Base-by-base conservation (phyloP, 2,888 invertebrate species). In the Drosophila sordidula region DNA sequence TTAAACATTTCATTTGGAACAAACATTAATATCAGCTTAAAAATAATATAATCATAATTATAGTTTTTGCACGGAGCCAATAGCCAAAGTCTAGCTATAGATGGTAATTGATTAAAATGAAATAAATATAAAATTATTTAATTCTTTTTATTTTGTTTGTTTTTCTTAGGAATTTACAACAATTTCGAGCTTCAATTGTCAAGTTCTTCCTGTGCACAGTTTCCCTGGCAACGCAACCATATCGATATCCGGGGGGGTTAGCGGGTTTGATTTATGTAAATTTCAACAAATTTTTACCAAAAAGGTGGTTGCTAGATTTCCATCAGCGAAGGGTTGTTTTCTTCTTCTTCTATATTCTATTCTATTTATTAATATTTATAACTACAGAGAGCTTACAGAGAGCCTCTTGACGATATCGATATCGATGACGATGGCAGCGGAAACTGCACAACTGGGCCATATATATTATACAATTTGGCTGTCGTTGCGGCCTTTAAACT, bases 1-100 rank as follows among this genome's bases (percentile, higher is more conserved):
- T 73, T 41, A 71, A 71, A 71, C 74, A 71, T 59, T 58, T 71
- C 36, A 34, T 5, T 36, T 6, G 45, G 61, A 73, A 73, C 75
- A 73, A 73, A 75, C 75, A 75, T 74, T 62, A 59, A 74, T 74
- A 74, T 74, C 59, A 54, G 54, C 76, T 75, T 75, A 75, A 0
- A 75, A 55, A 70, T 75, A 73, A 56, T 61, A 66, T 72, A 66
- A 63, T 57, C 56, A 46, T 58, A 75, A 46, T 74, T 65, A 66
- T 70, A 71, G 59, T 63, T 65, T 50, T 64, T 75, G 77, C 74
- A 74, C 74, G 42, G 29, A 52, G 55, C 47, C 45, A 44, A 57
- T 63, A 70, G 62, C 49, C 70, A 46, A 50, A 18, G 18, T 26
- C 42, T 36, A 70, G 34, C 55, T 46, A 44, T 12, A 57, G 38